phyloP scores from a whole-genome alignment of 1,140 invertebrate genomes.

The Sminthurides bifidus region DNA sequence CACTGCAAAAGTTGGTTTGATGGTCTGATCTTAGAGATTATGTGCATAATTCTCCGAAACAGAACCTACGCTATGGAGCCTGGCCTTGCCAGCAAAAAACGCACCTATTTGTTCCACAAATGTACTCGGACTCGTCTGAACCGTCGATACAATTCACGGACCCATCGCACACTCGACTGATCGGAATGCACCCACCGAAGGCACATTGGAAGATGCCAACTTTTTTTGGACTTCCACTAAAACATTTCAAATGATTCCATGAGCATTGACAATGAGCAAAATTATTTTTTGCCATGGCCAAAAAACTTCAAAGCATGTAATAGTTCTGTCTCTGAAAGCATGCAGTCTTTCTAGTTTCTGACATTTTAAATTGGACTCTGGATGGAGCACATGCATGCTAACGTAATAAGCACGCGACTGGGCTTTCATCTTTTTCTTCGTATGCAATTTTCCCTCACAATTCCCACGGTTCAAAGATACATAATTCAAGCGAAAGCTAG shows the following conservation, averaged over 20 bases:
- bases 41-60: too few relatives aligned
- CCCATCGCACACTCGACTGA: conserved; percentile 28
- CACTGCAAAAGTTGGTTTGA: too few relatives aligned
- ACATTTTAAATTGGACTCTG: too few relatives aligned
- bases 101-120: conserved; percentile 23
- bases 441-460: neutral
- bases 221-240: conserved; percentile 14
- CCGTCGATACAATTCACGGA: conserved; percentile 22
- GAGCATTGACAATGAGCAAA: neutral
- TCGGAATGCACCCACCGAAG: conserved; percentile 24
- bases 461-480: neutral
- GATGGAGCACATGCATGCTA: too few relatives aligned
- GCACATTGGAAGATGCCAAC: conserved; percentile 27
- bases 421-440: neutral
- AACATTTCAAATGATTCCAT: neutral
- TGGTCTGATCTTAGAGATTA: too few relatives aligned
- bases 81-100: neutral
- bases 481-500: neutral
- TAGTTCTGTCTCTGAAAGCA: too few relatives aligned
- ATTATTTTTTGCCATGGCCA: too few relatives aligned
- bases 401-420: neutral
- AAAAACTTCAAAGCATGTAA: too few relatives aligned
- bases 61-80: too few relatives aligned
- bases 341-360: too few relatives aligned
- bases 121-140: conserved; percentile 19